phyloP scores from a whole-genome alignment of 2,113 vertebrate genomes.

The Halichoeres trimaculatus region DNA sequence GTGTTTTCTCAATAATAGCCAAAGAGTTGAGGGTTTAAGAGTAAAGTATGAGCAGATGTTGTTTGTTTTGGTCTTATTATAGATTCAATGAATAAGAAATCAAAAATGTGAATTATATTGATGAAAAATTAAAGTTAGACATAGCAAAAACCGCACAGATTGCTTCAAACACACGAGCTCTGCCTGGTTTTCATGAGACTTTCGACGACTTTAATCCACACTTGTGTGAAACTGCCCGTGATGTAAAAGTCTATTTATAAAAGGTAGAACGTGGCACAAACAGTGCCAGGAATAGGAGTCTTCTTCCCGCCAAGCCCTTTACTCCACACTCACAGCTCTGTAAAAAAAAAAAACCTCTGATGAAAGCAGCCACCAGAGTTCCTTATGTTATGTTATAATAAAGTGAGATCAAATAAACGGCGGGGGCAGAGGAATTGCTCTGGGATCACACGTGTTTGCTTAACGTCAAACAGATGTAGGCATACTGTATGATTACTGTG shows the following conservation, averaged over 20 bases:
- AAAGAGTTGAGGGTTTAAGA: neutral
- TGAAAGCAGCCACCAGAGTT: constrained; percentile 59
- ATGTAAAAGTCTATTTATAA: neutral
- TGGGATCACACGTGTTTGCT: constrained; percentile 64
- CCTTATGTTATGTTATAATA: constrained; percentile 61
- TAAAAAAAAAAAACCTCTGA: constrained; percentile 42
- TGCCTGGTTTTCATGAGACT: neutral
- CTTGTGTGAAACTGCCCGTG: constrained; percentile 21
- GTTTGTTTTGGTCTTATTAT: neutral
- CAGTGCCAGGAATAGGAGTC: constrained; percentile 26
- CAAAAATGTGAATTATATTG: neutral
- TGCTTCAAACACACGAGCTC: neutral
- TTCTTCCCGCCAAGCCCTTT: constrained; percentile 16
- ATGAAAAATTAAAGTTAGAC: neutral
- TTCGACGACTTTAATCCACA: constrained; percentile 25
- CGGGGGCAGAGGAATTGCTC: constrained; percentile 58
- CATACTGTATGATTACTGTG: constrained; percentile 75
- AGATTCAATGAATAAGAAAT: neutral
- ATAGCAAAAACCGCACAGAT: neutral
- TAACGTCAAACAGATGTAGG: constrained; percentile 77
- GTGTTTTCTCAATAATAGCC: neutral
- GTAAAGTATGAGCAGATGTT: neutral
- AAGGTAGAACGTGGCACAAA: constrained; percentile 25
- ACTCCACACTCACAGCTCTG: constrained; percentile 17
- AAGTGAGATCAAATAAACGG: constrained; percentile 75